Evolutionary conservation across 2,797 vertebrate species (phyloP).

Genomic region (Lagorchestes hirsutus): DNA sequence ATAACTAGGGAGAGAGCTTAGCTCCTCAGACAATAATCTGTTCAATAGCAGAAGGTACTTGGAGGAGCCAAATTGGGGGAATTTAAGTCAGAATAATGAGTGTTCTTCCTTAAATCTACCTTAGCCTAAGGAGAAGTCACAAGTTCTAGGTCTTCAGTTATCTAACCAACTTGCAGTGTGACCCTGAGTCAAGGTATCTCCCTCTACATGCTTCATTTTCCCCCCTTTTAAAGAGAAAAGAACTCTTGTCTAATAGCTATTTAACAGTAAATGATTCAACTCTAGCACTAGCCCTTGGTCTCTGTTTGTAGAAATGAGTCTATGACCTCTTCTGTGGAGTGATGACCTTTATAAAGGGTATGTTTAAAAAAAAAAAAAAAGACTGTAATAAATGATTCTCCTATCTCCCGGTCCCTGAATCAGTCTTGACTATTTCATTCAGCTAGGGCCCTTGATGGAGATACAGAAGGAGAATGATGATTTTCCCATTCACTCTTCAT

Average conservation of each 20-base stretch:
- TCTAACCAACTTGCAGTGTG: conserved; percentile 66
- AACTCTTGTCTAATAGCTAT: conserved; percentile 65
- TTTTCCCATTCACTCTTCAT: conserved; percentile 18
- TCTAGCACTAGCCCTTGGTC: conserved; percentile 46
- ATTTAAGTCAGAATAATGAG: conserved; percentile 39
- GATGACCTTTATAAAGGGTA: not conserved
- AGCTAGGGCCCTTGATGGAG: not conserved
- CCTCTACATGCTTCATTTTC: conserved; percentile 73
- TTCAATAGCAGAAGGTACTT: conserved; percentile 61
- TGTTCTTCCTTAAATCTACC: conserved; percentile 58
- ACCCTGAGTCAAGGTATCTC: conserved; percentile 63
- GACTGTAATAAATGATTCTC: not conserved
- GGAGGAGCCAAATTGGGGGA: conserved; percentile 37
- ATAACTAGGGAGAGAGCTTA: conserved; percentile 37
- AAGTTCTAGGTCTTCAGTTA: conserved; percentile 59
- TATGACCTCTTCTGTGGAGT: conserved; percentile 26
- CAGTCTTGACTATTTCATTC: not conserved
- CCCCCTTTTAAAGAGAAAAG: conserved; percentile 55
- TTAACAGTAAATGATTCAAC: conserved; percentile 65
- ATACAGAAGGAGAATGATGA: not conserved
- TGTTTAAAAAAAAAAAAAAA: not conserved
- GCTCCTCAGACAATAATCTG: conserved; percentile 48
- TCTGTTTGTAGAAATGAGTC: conserved; percentile 55
- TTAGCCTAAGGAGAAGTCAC: conserved; percentile 46
- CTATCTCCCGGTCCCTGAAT: conserved; percentile 7